Conservation (phyloP, 1,140 invertebrate genomes). For the Heliothis subflexa region DNA sequence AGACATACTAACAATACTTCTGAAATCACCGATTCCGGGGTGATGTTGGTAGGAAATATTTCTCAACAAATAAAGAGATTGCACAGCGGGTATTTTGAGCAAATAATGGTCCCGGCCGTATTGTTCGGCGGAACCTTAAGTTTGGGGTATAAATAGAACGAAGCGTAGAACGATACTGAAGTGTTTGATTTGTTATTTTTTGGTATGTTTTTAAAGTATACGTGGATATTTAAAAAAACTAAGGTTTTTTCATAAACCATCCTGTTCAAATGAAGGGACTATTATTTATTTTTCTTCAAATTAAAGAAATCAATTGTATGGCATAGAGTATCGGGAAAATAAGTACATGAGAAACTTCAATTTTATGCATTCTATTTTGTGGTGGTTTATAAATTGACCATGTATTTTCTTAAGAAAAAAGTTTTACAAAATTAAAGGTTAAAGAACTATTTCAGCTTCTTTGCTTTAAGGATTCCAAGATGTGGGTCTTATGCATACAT, state of each 20-base stretch:
- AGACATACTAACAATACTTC: conserved; percentile 10
- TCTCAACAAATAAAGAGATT: conserved; percentile 29
- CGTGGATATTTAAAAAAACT: too few species aligned
- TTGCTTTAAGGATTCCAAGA: too few species aligned
- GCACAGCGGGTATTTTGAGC: background rate
- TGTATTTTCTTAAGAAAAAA: background rate
- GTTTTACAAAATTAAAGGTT: too few species aligned
- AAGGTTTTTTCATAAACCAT: too few species aligned
- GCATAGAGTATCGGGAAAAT: too few species aligned
- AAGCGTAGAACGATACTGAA: background rate
- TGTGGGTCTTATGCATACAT: background rate
- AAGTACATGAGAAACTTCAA: too few species aligned
- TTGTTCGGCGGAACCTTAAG: background rate
- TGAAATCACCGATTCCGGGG: background rate
- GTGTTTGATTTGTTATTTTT: background rate
- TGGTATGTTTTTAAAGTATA: background rate
- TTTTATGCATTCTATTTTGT: too few species aligned
- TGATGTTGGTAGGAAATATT: conserved; percentile 8
- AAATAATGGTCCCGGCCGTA: conserved; percentile 11
- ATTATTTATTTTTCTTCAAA: too few species aligned
- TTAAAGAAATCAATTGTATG: too few species aligned
- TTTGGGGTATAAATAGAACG: background rate
- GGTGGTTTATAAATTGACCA: background rate
- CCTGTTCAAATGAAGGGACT: too few species aligned
- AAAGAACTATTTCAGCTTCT: too few species aligned